Percentiles rank a stretch among this genome's conserved stretches.
phyloP scores from a whole-genome alignment of 1,140 invertebrate species.

The Arctopsyche grandis region DNA sequence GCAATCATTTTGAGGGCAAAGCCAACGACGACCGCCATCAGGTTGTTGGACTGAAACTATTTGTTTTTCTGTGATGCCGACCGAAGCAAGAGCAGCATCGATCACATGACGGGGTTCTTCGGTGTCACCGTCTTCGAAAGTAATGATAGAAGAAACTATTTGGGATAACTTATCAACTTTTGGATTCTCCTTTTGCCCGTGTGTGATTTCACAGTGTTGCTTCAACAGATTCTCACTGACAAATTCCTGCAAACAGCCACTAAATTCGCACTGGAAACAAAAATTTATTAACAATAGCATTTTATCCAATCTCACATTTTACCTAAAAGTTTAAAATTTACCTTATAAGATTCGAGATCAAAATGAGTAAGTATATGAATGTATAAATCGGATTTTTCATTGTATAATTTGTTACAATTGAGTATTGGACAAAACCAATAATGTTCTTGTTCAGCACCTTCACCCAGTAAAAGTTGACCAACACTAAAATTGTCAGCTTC shows the following conservation, averaged over 20 bases:
- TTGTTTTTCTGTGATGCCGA: constrained; percentile 47
- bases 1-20: constrained; percentile 42
- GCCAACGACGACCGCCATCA: constrained; percentile 42
- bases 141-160: not conserved
- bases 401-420: constrained; percentile 47
- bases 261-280: constrained; percentile 46
- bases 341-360: constrained; percentile 46
- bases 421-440: constrained; percentile 48
- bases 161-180: constrained; percentile 2
- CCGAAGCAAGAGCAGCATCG: constrained; percentile 43
- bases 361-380: constrained; percentile 49
- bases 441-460: constrained; percentile 11
- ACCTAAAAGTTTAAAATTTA: constrained; percentile 1
- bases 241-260: constrained; percentile 38
- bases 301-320: no score
- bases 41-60: constrained; percentile 34
- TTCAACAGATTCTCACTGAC: constrained; percentile 41
- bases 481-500: constrained; percentile 15
- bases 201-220: constrained; percentile 28
- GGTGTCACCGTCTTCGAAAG: not conserved
- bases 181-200: not conserved
- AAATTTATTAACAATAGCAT: constrained; percentile 8
- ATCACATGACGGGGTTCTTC: constrained; percentile 39
- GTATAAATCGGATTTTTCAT: constrained; percentile 40
- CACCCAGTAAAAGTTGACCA: constrained; percentile 19